Conservation (phyloP, 2,797 vertebrate genomes). For the Calcarius lapponicus region DNA sequence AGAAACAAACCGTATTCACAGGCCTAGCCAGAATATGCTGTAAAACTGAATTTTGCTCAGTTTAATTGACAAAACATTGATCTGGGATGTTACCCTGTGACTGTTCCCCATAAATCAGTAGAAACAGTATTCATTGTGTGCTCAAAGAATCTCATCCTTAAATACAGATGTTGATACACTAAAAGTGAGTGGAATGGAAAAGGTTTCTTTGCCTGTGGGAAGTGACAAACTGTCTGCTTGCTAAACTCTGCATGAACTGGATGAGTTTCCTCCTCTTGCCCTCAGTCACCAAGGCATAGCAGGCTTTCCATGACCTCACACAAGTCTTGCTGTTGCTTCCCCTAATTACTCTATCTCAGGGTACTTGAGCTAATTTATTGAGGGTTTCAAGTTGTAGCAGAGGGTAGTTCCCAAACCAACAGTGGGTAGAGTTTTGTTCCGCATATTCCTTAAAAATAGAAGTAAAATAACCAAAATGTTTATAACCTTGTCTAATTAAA, state of each 20-base stretch:
- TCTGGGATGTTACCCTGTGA: not conserved
- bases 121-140: not conserved
- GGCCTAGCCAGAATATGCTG: not conserved
- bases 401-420: not conserved
- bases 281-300: conserved; percentile 8
- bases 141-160: not conserved
- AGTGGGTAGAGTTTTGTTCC: not conserved
- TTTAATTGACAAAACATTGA: conserved; percentile 32
- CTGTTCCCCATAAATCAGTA: not conserved
- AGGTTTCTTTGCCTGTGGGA: not conserved
- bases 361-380: not conserved
- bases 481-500: conserved; percentile 1
- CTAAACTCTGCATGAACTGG: conserved; percentile 47
- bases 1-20: not conserved
- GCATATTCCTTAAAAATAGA: not conserved
- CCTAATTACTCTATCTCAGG: conserved; percentile 27
- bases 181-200: not conserved
- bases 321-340: conserved; percentile 36
- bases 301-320: conserved; percentile 48
- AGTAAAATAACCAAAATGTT: not conserved
- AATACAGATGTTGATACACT: not conserved
- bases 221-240: conserved; percentile 21
- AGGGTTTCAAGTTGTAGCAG: not conserved
- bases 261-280: conserved; percentile 42
- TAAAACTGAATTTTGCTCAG: not conserved